These are phyloP conservation scores for Steinernema carpocapsae DNA, from an alignment of 2,888 invertebrate genomes.

Conservation along the genomic window DNA sequence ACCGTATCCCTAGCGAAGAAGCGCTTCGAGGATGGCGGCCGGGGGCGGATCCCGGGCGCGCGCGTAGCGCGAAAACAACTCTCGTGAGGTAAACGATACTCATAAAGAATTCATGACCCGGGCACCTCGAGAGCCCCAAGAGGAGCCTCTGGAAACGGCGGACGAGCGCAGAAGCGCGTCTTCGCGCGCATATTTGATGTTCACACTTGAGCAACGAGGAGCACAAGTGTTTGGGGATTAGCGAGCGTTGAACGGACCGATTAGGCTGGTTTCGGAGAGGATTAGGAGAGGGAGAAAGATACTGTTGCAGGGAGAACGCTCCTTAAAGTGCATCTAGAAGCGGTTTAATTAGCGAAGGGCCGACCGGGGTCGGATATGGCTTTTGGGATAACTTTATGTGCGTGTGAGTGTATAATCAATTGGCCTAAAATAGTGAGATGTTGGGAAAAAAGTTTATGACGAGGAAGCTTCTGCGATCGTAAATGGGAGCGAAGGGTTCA, in stretches of 20 bases:
- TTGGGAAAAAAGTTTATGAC: no score
- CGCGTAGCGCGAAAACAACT: slow-evolving; percentile 23
- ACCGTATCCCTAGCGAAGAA: slow-evolving; percentile 13
- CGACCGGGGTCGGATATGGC: no score
- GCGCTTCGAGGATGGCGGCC: not conserved
- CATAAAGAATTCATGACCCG: slow-evolving; percentile 18
- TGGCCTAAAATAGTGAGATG: no score
- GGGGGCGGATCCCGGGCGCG: slow-evolving; percentile 29
- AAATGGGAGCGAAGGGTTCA: no score
- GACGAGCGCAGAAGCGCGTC: slow-evolving; percentile 19
- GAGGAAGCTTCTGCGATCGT: no score
- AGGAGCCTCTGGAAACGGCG: not conserved
- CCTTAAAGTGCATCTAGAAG: no score
- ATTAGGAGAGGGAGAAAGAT: not conserved
- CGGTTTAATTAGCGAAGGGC: no score
- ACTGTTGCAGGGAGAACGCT: not conserved
- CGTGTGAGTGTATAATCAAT: no score
- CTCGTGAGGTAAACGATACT: slow-evolving; percentile 35
- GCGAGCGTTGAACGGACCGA: not conserved
- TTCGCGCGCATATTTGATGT: slow-evolving; percentile 35
- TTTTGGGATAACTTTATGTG: no score
- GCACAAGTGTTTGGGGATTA: slow-evolving; percentile 34
- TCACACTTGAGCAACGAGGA: slow-evolving; percentile 27
- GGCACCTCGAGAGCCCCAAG: slow-evolving; percentile 17
- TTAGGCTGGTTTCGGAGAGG: not conserved